These are phyloP conservation scores for Raphicerus campestris DNA, from an alignment of 2,113 vertebrate species.

Conservation along the genomic window DNA sequence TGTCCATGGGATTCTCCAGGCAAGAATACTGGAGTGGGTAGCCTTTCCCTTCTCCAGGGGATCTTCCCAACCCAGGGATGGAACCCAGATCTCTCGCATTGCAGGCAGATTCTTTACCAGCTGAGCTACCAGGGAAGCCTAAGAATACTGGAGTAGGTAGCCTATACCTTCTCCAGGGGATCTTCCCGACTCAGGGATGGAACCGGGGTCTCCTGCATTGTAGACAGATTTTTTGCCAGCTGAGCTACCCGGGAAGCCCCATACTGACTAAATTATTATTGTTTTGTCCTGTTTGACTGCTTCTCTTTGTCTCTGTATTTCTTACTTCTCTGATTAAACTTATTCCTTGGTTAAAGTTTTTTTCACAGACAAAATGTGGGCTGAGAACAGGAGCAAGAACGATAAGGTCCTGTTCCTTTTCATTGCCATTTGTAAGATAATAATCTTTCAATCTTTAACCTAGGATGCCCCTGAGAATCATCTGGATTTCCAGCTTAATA, in stretches of 20 bases:
- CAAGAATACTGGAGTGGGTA: background rate
- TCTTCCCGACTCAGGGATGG: too few species aligned
- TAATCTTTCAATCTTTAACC: background rate
- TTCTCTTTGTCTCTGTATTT: background rate
- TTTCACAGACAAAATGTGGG: background rate
- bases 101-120: background rate
- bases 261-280: background rate
- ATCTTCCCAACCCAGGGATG: background rate
- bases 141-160: too few species aligned
- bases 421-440: background rate
- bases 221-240: too few species aligned
- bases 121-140: background rate
- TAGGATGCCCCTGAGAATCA: background rate
- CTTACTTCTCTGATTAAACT: background rate
- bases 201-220: too few species aligned
- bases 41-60: background rate
- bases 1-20: background rate
- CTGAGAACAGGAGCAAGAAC: background rate
- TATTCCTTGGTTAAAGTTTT: background rate
- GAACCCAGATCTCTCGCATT: too few species aligned
- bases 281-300: background rate
- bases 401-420: background rate
- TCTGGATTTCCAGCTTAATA: background rate
- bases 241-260: too few species aligned
- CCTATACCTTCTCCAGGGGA: too few species aligned